These are phyloP conservation scores for Diceros bicornis DNA, from an alignment of 2,797 vertebrate genomes.

Conservation along the genomic window DNA sequence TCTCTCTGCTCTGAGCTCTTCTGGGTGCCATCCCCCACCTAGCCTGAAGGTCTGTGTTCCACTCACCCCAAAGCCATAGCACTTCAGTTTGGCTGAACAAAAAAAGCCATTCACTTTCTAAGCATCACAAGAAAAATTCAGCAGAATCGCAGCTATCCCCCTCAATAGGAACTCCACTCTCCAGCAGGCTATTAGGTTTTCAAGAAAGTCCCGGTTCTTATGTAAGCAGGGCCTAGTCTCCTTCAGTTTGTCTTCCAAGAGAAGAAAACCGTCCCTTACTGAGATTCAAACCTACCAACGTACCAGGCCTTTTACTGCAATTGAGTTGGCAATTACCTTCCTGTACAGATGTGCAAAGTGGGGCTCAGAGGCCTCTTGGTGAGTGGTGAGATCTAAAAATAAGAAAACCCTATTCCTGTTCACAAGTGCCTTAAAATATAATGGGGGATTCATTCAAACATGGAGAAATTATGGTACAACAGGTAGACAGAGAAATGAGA, in stretches of 20 bases:
- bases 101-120: not conserved
- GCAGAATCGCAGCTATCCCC: not conserved
- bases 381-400: not conserved
- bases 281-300: not conserved
- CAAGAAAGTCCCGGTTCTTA: not conserved
- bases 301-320: too few relatives aligned
- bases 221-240: too few relatives aligned
- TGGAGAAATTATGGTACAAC: fast-evolving
- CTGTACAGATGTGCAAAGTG: not conserved
- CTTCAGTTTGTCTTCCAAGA: not conserved
- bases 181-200: not conserved
- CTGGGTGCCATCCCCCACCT: too few relatives aligned
- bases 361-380: fast-evolving
- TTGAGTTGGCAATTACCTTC: not conserved
- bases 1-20: not conserved
- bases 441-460: not conserved
- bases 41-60: not conserved
- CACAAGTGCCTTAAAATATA: not conserved
- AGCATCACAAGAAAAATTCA: not conserved
- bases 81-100: not conserved
- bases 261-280: not conserved
- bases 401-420: not conserved
- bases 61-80: not conserved
- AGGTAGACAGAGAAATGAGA: not conserved
- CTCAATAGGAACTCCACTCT: fast-evolving